Base-by-base conservation (phyloP, 1,140 invertebrate species). In the Anastatus disparis region DNA sequence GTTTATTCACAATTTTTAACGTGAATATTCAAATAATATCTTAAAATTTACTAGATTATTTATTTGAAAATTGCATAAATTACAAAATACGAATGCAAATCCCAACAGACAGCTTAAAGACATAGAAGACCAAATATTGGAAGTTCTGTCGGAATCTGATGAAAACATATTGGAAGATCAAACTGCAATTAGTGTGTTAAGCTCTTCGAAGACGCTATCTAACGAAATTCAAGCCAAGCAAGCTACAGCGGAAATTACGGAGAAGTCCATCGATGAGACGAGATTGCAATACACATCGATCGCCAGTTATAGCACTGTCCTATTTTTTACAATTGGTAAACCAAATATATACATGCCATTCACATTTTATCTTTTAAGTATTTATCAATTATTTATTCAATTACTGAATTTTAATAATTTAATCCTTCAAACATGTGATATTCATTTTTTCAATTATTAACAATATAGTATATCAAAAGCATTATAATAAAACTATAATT, bases 121-220 rank as follows among this genome's bases (percentile, higher is more conserved):
- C 78, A 96, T 97, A 63, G 97, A 99, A 86, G 93, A 96, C 84
- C 95, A 97, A 86, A 99, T 99, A 78, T 84, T 94, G 17, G 88
- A 94, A 85, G 93, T 98, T 0, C 85, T 99, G 6, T 93, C 92
- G 15, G 92, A 93, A 0, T 94, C 95, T 0, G 92, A 95, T 71
- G 95, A 95, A 53, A 97, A 98, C 85, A 94, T 99, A 78, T 87
- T 99, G 24, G 97, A 98, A 85, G 97, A 99, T 84, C 96, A 98
- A 87, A 95, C 93, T 31, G 96, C 95, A 13, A 96, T 98, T 15
- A 91, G 93, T 81, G 91, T 97, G 73, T 85, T 98, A 55, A 97
- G 95, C 70, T 95, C 95, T 1, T 97, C 96, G 9, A 98, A 98
- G 87, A 89, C 90, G 26, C 85, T 96, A 77, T 90, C 95, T 52